These are phyloP conservation scores for Brachionus angularis DNA, from an alignment of 1,140 invertebrate genomes.

Conservation along the genomic window DNA sequence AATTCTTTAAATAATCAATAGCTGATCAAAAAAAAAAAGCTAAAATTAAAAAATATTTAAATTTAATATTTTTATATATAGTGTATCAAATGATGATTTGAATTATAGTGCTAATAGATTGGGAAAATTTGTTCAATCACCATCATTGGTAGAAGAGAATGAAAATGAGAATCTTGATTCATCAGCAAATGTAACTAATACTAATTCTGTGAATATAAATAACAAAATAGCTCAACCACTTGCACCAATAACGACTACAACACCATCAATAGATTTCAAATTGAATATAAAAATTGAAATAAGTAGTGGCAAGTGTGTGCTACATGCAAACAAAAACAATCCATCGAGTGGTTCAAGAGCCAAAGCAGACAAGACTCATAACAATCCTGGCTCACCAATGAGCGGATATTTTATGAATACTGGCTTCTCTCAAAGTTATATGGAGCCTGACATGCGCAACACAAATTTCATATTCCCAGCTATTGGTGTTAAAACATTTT, in stretches of 20 bases:
- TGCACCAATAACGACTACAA: conserved; percentile 66
- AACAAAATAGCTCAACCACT: not conserved
- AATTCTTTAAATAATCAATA: too few species aligned
- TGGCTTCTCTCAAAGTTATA: conserved; percentile 20
- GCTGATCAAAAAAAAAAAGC: too few species aligned
- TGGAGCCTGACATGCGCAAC: conserved; percentile 53
- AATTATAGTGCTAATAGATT: not conserved
- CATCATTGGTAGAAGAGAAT: conserved; percentile 17
- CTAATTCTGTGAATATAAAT: not conserved
- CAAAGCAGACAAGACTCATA: too few species aligned
- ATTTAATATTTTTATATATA: conserved; percentile 4
- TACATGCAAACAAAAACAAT: conserved; percentile 82
- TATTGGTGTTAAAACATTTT: conserved; percentile 77
- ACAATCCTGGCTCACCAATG: not conserved
- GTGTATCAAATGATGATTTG: conserved; percentile 13
- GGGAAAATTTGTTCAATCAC: not conserved
- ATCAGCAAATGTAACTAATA: not conserved
- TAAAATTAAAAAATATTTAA: too few species aligned
- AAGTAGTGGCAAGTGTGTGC: conserved; percentile 89
- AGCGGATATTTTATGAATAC: conserved; percentile 26
- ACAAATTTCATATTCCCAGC: conserved; percentile 92
- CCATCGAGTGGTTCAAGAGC: not conserved
- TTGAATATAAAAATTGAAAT: conserved; percentile 92
- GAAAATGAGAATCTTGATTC: conserved; percentile 15
- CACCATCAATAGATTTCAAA: conserved; percentile 88